These are phyloP conservation scores for Caranx ignobilis DNA, from an alignment of 2,113 vertebrate species.

Conservation along the genomic window DNA sequence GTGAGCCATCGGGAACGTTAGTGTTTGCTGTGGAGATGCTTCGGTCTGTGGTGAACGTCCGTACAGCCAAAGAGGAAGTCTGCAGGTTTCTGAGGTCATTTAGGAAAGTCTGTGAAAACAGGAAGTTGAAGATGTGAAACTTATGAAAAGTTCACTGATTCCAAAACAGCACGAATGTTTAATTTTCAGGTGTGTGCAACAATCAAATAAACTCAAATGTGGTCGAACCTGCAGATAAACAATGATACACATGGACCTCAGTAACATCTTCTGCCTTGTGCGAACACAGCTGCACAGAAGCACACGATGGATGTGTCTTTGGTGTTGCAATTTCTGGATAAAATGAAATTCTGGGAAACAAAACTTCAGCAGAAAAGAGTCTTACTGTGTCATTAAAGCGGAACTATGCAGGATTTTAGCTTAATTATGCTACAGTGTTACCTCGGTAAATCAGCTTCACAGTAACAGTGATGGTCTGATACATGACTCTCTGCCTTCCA, in stretches of 20 bases:
- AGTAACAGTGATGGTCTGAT: no score
- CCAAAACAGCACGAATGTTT: no score
- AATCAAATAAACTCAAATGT: not conserved
- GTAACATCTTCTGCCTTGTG: not conserved
- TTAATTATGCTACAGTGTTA: no score
- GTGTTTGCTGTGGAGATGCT: conserved; percentile 71
- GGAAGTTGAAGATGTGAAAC: conserved; percentile 1
- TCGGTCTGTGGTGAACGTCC: conserved; percentile 19
- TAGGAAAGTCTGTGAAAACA: not conserved
- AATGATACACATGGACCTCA: no score
- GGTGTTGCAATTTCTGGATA: not conserved
- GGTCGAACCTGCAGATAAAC: no score
- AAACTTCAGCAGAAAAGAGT: not conserved
- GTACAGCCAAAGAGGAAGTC: conserved; percentile 33
- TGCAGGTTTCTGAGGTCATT: not conserved
- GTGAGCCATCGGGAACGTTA: conserved; percentile 29
- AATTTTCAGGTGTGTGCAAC: not conserved
- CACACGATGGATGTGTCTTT: not conserved
- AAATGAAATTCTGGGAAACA: not conserved
- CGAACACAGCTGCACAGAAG: no score
- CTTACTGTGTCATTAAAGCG: no score
- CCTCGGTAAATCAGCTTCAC: no score
- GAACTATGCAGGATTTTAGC: no score
- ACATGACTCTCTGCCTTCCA: no score
- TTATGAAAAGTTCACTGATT: no score